Evolutionary conservation across 2,797 vertebrate species (phyloP), one percentile per base, ranked within the genome.

Genomic region (Dryobates pubescens): DNA sequence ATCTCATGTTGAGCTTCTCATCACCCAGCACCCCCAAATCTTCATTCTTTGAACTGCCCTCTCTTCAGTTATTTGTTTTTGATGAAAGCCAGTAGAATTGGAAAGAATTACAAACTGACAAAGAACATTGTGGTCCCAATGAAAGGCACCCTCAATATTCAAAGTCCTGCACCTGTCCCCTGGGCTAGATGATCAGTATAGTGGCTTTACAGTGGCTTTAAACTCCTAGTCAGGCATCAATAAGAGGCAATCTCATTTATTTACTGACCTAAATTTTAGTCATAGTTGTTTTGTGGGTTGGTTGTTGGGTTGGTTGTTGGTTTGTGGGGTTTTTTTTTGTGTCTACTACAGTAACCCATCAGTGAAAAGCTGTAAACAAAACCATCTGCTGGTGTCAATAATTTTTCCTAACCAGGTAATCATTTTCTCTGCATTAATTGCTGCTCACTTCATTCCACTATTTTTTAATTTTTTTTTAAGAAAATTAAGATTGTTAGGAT

Each of bases 321-420:
- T 12, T 38, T 38, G 41, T 15, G 17, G 18, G 43, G 15, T 14
- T 18, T 23, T 8, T 56, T 74, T 67, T 78, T 47, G 15, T 91
- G 27, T 41, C 57, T 82, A 75, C n/a, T 80, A 49, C 51, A 47
- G 43, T 49, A 89, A 84, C 34, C 38, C 34, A 94, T 83, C 71
- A 79, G 64, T 20, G 32, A 82, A 84, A 77, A 80, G 27, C 36
- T 87, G 72, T 82, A 93, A 96, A 92, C 71, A 93, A 94, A 95
- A 68, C 61, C 76, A 93, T 94, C 91, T 94, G 91, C 79, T 95
- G 19, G 30, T 82, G 79, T 76, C 74, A 96, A 73, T 86, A 76
- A 10, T 80, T 89, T 67, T 88, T 53, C 63, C 38, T 59, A 83
- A 92, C 27, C 85, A 94, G 82, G 89, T 96, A 92, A 79, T 70